These are phyloP conservation scores for Lateolabrax maculatus DNA, from an alignment of 2,797 vertebrate genomes.

Conservation along the genomic window DNA sequence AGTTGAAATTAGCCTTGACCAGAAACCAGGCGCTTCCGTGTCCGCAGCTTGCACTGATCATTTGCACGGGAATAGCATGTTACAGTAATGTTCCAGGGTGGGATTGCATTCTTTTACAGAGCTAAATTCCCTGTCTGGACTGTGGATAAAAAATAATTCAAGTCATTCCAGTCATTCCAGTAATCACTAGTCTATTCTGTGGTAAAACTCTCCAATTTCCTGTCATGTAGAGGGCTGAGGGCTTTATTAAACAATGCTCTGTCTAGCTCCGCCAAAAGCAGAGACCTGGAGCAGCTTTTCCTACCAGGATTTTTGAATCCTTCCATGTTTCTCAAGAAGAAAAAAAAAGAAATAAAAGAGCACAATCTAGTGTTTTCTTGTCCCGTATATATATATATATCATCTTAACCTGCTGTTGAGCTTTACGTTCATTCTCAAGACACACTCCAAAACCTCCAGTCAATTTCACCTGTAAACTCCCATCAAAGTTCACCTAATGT, in stretches of 20 bases:
- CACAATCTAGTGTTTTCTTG: background rate
- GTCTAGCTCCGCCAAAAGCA: constrained; percentile 3
- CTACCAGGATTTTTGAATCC: background rate
- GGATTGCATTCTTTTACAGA: constrained; percentile 1
- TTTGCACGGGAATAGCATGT: constrained; percentile 9
- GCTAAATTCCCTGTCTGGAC: constrained; percentile 17
- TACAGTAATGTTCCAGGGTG: constrained; percentile 1
- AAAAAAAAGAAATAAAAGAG: too few species aligned
- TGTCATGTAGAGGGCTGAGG: constrained; percentile 26
- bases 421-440: background rate
- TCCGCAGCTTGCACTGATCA: background rate
- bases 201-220: constrained; percentile 46
- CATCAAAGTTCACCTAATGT: background rate
- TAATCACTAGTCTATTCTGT: constrained; percentile 18
- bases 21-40: background rate
- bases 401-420: background rate
- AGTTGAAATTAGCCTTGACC: background rate
- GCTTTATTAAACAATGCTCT: constrained; percentile 21
- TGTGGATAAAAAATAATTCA: constrained; percentile 17
- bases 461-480: background rate
- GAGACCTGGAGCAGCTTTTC: background rate
- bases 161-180: constrained; percentile 46
- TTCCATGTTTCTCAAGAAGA: background rate
- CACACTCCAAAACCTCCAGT: background rate
- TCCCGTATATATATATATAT: background rate